phyloP scores from a whole-genome alignment of 2,113 vertebrate species.

The Calidris pugnax region DNA sequence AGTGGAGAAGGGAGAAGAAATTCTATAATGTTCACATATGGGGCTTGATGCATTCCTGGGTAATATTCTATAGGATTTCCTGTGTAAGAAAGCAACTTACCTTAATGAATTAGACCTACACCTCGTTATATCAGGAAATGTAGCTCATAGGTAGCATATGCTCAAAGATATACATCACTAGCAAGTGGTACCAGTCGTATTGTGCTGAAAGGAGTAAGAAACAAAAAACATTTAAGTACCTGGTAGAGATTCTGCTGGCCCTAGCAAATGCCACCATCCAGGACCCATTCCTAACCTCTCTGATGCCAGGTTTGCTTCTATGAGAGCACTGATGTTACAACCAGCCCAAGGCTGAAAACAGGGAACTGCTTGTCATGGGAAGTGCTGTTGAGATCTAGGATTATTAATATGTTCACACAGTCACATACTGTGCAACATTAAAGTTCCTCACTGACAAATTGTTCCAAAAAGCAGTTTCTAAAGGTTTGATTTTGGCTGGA shows the following conservation, averaged over 20 bases:
- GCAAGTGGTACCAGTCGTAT: not conserved
- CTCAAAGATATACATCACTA: not conserved
- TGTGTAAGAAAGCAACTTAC: not conserved
- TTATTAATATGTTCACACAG: not conserved
- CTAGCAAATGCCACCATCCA: not conserved
- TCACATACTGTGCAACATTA: not conserved
- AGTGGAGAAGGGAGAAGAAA: not conserved
- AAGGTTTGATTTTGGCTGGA: not conserved
- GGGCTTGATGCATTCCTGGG: not conserved
- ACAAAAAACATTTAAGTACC: not conserved
- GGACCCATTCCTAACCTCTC: not conserved
- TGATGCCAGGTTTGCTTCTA: not conserved
- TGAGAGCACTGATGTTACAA: accelerated
- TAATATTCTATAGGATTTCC: not conserved
- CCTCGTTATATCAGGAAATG: not conserved
- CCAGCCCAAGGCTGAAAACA: not conserved
- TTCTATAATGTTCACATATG: not conserved
- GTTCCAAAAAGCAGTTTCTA: not conserved
- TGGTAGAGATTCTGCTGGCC: not conserved
- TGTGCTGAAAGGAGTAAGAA: not conserved
- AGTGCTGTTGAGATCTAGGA: not conserved
- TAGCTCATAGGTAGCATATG: not conserved
- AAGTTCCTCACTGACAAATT: not conserved
- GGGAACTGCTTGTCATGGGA: not conserved
- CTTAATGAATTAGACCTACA: not conserved